Evolutionary conservation across 2,113 vertebrate genomes (phyloP), one percentile per base, ranked within the genome.

Genomic region (Eulemur macaco): DNA sequence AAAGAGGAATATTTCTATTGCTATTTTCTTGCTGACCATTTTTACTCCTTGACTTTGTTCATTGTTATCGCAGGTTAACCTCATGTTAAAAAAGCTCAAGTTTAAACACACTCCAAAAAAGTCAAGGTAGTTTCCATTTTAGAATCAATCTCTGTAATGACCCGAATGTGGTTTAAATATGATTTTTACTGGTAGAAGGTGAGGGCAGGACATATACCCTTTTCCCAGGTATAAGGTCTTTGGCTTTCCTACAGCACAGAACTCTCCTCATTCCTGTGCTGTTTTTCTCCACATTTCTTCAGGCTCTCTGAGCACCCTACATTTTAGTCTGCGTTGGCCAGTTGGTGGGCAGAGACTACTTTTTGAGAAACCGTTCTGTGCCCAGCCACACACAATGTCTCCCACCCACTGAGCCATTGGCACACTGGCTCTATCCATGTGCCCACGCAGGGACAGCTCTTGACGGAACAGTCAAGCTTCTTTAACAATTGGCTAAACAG

Each of bases 1-100:
- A 69, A 71, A 86, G n/a, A 54, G 78, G 47, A 78, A 12, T 39
- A 78, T 82, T 39, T 29, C 25, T n/a, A 15, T 34, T 13, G 18
- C n/a, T 29, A 0, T 66, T 37, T 89, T 86, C 42, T 68, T 45
- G 2, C 34, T 64, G 15, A 17, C 2, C 25, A 2, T 37, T 64
- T 92, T 81, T 23, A 47, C 5, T 58, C 74, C 60, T 76, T 29
- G 37, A 68, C 47, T 94, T 90, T 13, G 1, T 77, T 83, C 17
- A 2, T 56, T 31, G n/a, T 89, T 82, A 45, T 78, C 23, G 47
- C 31, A 21, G 54, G 58, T 37, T 23, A 69, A n/a, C 50, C 37
- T 89, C 54, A 7, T 82, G 45, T 81, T 34, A 71, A n/a, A 37
- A 77, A 91, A 93, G 29, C 29, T 58, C 9, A 83, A 54, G 14